Evolutionary conservation across 2,888 invertebrate species (phyloP).

Genomic region (Drosophila nr. fundita): DNA sequence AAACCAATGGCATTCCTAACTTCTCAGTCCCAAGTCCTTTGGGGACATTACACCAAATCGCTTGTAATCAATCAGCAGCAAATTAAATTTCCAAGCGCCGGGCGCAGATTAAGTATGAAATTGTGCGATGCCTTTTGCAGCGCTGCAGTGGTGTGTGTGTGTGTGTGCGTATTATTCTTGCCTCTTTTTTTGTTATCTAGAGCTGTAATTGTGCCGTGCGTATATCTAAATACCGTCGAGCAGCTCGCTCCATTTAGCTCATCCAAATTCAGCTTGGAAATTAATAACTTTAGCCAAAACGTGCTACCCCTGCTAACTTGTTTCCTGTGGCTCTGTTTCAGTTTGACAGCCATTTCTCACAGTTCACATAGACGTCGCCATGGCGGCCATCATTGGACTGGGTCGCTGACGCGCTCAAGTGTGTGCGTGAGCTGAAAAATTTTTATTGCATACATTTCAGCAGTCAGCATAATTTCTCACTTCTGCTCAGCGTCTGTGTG

Average conservation of each 20-base stretch:
- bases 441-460: constrained; percentile 81
- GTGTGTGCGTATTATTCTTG: constrained; percentile 7
- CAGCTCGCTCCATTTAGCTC: constrained; percentile 60
- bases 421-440: constrained; percentile 78
- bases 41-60: constrained; percentile 77
- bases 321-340: constrained; percentile 7
- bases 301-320: constrained; percentile 2
- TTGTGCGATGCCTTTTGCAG: constrained; percentile 56
- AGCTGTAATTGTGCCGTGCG: constrained; percentile 38
- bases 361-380: constrained; percentile 59
- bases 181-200: constrained; percentile 24
- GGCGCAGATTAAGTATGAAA: constrained; percentile 75
- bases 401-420: constrained; percentile 26
- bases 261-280: constrained; percentile 60
- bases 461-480: constrained; percentile 80
- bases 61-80: constrained; percentile 79
- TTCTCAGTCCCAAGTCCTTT: constrained; percentile 19
- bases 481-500: constrained; percentile 51
- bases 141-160: constrained; percentile 22
- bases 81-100: constrained; percentile 79
- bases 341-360: constrained; percentile 68
- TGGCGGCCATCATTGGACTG: constrained; percentile 48
- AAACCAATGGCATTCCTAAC: constrained; percentile 6
- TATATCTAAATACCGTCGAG: constrained; percentile 49
- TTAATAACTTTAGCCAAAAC: constrained; percentile 63